Evolutionary conservation across 1,140 invertebrate genomes (phyloP), one percentile per base, ranked within the genome.

Genomic region (Oscheius sp.): DNA sequence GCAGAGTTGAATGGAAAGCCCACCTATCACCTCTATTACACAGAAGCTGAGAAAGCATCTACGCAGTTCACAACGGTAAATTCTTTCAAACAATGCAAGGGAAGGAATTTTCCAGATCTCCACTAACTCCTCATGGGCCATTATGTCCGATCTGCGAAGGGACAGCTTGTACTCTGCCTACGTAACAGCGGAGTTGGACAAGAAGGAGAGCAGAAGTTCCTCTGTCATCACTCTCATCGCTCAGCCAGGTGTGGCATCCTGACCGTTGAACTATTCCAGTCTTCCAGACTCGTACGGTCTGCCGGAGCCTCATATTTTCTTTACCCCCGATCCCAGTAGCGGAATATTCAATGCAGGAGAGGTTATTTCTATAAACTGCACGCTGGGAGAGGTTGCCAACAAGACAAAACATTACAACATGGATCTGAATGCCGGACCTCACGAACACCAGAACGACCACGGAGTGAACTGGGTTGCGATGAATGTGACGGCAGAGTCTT

Each of bases 41-140:
- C 7, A 7, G 49, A 55, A 26, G 49, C 49, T 7, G 49, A 63
- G 15, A 63, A 18, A 34, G 18, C 18, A 45, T 23, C 20, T 23
- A 10, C 31, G 28, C 31, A 7, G 26, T 62, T 67, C 34, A 18
- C 42, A 31, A 58, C 18, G 15, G 42, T n/a, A 20, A 10, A 29
- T 55, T 18, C 13, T 15, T 18, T 20, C 15, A 26, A 59, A 29
- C 26, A 26, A 29, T 15, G 26, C 15, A 26, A 59, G n/a, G 23
- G n/a, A 59, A 59, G 55, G 23, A 59, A 13, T 18, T 36, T 26
- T 63, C 35, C 20, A 63, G 58, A 68, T 59, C 4, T 7, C 26
- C 4, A 68, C 64, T n/a, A 74, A 68, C 35, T 32, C 36, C 7
- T 61, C 72, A 7, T 74, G 72, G 72, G 55, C 31, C 45, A 65